phyloP scores from a whole-genome alignment of 1,140 invertebrate species.

The Tetranychus cinnabarinus region DNA sequence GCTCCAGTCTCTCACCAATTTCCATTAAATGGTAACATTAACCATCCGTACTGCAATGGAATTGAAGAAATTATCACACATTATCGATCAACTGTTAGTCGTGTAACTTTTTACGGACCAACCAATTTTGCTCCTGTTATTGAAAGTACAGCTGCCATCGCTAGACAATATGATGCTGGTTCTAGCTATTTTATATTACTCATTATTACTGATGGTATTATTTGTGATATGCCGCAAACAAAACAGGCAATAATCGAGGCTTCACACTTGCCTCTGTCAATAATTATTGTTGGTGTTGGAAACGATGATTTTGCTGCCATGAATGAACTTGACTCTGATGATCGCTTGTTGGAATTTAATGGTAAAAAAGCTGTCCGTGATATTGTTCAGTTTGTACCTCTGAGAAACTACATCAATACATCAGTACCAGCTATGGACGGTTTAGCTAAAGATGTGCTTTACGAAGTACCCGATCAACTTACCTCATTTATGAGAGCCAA shows the following conservation, averaged over 20 bases:
- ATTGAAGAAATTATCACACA: slow-evolving; percentile 22
- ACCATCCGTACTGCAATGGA: slow-evolving; percentile 18
- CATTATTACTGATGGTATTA: slow-evolving; percentile 40
- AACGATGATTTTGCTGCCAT: slow-evolving; percentile 28
- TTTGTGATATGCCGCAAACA: slow-evolving; percentile 37
- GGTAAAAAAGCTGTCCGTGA: slow-evolving; percentile 9
- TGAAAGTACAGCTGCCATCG: slow-evolving; percentile 25
- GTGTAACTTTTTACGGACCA: slow-evolving; percentile 35
- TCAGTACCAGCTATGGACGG: slow-evolving; percentile 15
- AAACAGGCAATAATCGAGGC: slow-evolving; percentile 30
- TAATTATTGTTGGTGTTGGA: slow-evolving; percentile 29
- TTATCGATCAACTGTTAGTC: slow-evolving; percentile 23
- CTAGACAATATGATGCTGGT: slow-evolving; percentile 1
- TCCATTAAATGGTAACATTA: slow-evolving; percentile 11
- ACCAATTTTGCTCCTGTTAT: slow-evolving; percentile 35
- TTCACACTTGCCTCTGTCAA: slow-evolving; percentile 30
- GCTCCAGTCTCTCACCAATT: slow-evolving; percentile 12
- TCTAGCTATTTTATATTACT: slow-evolving; percentile 32
- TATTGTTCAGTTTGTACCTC: slow-evolving; percentile 12
- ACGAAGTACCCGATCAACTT: slow-evolving; percentile 35
- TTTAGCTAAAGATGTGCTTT: slow-evolving; percentile 34
- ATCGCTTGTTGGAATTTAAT: slow-evolving; percentile 5
- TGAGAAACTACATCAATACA: slow-evolving; percentile 3
- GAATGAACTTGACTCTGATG: slow-evolving; percentile 12
- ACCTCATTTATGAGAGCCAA: slow-evolving; percentile 16